These are phyloP conservation scores for Diarsia brunnea DNA, from an alignment of 2,888 invertebrate genomes.

Conservation along the genomic window DNA sequence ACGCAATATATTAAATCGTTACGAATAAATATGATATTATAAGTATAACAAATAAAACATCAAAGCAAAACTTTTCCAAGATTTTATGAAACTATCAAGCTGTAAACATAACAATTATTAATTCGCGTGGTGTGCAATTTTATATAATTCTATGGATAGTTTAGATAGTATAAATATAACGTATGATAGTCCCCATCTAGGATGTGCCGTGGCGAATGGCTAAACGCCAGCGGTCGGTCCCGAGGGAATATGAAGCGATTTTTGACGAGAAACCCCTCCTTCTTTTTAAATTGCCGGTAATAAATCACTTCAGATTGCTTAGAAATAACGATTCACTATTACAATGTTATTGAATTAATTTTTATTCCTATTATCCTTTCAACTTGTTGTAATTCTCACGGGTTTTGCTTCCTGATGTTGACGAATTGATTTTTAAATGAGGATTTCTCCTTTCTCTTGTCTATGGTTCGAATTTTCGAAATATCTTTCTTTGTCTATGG, in stretches of 20 bases:
- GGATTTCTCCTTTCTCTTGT: neutral
- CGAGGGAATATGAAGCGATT: slow-evolving; percentile 73
- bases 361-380: slow-evolving; percentile 31
- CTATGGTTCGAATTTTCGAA: neutral
- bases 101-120: slow-evolving; percentile 32
- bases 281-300: slow-evolving; percentile 74
- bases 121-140: slow-evolving; percentile 51
- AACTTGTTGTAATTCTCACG: slow-evolving; percentile 46
- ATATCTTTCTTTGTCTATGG: neutral
- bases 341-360: slow-evolving; percentile 64
- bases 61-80: slow-evolving; percentile 38
- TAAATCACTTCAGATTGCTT: slow-evolving; percentile 76
- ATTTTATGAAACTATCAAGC: slow-evolving; percentile 50
- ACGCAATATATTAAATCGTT: slow-evolving; percentile 2
- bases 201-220: slow-evolving; percentile 76
- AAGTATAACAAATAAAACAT: slow-evolving; percentile 33
- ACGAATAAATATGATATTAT: slow-evolving; percentile 1
- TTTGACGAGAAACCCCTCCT: slow-evolving; percentile 75
- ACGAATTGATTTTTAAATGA: neutral
- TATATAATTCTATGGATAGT: slow-evolving; percentile 47
- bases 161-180: slow-evolving; percentile 48
- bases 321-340: slow-evolving; percentile 61
- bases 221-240: slow-evolving; percentile 73
- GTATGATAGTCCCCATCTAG: slow-evolving; percentile 57
- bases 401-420: slow-evolving; percentile 24